phyloP scores from a whole-genome alignment of 2,888 invertebrate genomes.

The Meiosimyza platycephala region DNA sequence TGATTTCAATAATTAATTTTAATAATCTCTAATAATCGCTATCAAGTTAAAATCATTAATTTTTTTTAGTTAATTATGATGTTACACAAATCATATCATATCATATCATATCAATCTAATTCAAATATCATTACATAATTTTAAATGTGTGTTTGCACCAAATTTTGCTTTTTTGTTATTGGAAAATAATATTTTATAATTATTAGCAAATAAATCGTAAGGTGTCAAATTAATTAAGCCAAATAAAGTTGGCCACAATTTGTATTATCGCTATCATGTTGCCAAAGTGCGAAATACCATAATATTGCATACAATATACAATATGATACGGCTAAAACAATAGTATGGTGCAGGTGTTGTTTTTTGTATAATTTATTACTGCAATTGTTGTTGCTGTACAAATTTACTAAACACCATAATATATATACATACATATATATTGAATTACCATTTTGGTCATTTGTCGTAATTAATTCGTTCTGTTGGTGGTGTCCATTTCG shows the following conservation, averaged over 20 bases:
- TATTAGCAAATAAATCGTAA: no score
- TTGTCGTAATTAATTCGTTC: background rate
- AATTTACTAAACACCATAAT: background rate
- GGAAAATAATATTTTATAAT: no score
- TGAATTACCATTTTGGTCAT: slow-evolving; percentile 11
- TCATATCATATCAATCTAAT: no score
- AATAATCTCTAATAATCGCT: no score
- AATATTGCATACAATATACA: background rate
- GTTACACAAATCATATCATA: no score
- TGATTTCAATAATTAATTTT: no score
- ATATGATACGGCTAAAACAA: background rate
- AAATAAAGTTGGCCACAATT: slow-evolving; percentile 15
- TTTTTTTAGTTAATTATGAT: no score
- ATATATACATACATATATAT: no score
- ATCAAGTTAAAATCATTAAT: no score
- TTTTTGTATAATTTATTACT: background rate
- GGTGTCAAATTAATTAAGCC: slow-evolving; percentile 21
- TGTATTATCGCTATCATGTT: slow-evolving; percentile 9
- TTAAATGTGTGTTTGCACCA: no score
- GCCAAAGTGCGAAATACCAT: slow-evolving; percentile 12
- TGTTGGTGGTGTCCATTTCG: background rate
- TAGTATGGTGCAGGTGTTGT: background rate
- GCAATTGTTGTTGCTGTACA: background rate
- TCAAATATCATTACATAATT: no score
- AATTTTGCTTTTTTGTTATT: no score